Conservation (phyloP, 2,797 vertebrate genomes). For the Diceros bicornis region DNA sequence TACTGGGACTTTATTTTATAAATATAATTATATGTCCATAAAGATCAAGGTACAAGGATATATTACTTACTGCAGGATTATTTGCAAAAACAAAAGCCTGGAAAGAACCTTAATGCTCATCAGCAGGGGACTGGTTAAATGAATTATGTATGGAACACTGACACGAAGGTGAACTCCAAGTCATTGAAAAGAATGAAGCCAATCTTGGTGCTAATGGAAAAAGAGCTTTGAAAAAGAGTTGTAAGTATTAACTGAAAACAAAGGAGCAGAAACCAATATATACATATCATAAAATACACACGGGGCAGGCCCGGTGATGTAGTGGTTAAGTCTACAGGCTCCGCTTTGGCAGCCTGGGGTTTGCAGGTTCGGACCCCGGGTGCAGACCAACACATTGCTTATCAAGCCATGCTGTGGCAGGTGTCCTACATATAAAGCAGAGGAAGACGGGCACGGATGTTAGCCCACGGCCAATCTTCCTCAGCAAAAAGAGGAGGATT, state of each 20-base stretch:
- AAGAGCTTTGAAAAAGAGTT: background rate
- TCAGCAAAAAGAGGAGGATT: too few relatives aligned
- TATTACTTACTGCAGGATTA: background rate
- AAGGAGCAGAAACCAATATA: background rate
- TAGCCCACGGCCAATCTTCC: too few relatives aligned
- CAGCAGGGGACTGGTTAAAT: background rate
- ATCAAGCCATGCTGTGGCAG: too few relatives aligned
- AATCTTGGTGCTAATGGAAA: background rate
- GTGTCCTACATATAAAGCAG: too few relatives aligned
- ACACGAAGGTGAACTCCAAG: background rate
- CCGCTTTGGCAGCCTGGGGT: too few relatives aligned
- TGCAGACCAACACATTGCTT: too few relatives aligned
- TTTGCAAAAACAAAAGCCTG: slow-evolving; percentile 34
- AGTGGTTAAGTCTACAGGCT: too few relatives aligned
- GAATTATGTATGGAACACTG: background rate
- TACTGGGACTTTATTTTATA: background rate
- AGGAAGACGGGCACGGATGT: too few relatives aligned
- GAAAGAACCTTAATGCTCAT: background rate
- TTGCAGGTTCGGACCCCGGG: too few relatives aligned
- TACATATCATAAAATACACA: background rate
- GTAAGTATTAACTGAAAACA: slow-evolving; percentile 11
- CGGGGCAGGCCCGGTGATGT: too few relatives aligned
- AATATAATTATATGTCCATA: slow-evolving; percentile 3
- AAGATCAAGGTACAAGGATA: background rate
- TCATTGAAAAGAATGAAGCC: background rate